A percentile compares a stretch with the other conserved stretches of the same genome.
phyloP scores from a whole-genome alignment of 2,888 invertebrate genomes.

The Diaphora mendica region DNA sequence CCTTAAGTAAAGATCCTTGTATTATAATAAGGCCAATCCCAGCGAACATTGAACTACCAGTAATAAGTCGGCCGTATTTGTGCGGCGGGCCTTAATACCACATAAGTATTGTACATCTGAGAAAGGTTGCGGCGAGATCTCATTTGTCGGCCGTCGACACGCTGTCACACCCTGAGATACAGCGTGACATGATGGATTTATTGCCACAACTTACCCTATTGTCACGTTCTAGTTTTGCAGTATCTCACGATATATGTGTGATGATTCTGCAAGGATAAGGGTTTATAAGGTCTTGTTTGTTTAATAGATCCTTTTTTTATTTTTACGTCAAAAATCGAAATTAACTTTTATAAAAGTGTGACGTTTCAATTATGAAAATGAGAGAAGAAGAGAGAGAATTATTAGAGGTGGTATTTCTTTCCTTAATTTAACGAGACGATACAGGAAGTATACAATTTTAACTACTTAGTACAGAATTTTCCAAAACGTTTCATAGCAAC shows the following conservation, averaged over 20 bases:
- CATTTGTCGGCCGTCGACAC: constrained; percentile 31
- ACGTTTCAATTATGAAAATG: too few species aligned
- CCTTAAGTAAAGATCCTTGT: neutral
- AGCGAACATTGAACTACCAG: neutral
- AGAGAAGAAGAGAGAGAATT: too few species aligned
- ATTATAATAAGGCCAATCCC: neutral
- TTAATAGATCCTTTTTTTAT: neutral
- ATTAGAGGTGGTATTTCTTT: too few species aligned
- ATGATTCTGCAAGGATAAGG: neutral
- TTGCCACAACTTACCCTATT: constrained; percentile 18
- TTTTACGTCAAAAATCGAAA: neutral
- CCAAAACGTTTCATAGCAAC: too few species aligned
- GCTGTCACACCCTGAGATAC: constrained; percentile 19
- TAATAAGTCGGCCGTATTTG: neutral
- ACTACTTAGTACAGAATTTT: too few species aligned
- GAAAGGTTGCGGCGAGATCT: neutral
- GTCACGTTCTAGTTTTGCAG: neutral
- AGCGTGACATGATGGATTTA: constrained; percentile 39
- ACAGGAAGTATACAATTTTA: too few species aligned
- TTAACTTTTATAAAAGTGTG: neutral
- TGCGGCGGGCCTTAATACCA: neutral
- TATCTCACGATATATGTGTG: neutral
- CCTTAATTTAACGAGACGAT: too few species aligned
- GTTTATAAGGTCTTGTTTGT: neutral
- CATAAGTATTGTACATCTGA: neutral